Evolutionary conservation across 1,140 invertebrate species (phyloP).

Genomic region (Hylyphantes graminicola): DNA sequence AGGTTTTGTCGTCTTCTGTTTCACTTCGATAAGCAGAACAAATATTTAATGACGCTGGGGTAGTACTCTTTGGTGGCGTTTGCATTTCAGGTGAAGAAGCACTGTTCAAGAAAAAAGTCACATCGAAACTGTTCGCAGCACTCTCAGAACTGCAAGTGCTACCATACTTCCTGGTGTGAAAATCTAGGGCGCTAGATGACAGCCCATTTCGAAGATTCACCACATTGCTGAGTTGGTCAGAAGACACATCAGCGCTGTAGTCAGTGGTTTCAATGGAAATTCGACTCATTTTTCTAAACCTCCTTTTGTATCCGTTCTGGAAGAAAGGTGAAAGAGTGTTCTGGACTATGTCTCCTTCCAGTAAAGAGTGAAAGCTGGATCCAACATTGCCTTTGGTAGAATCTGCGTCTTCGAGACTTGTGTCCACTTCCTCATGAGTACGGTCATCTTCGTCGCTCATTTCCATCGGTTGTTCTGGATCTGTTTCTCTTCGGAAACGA

Average conservation of each 20-base stretch:
- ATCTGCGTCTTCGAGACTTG: slow-evolving; percentile 59
- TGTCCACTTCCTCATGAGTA: slow-evolving; percentile 49
- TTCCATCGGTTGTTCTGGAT: slow-evolving; percentile 63
- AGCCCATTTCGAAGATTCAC: slow-evolving; percentile 44
- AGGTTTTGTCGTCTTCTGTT: slow-evolving; percentile 58
- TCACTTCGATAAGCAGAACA: slow-evolving; percentile 46
- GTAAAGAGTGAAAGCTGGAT: slow-evolving; percentile 57
- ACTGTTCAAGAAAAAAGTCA: slow-evolving; percentile 63
- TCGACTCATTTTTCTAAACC: slow-evolving; percentile 59
- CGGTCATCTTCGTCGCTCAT: slow-evolving; percentile 58
- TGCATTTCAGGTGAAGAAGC: slow-evolving; percentile 50
- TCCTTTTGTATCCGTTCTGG: slow-evolving; percentile 46
- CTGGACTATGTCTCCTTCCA: slow-evolving; percentile 59
- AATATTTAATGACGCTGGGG: slow-evolving; percentile 43
- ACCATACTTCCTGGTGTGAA: slow-evolving; percentile 60
- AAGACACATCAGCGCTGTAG: slow-evolving; percentile 60
- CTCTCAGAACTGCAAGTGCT: slow-evolving; percentile 67
- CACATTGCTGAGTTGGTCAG: slow-evolving; percentile 58
- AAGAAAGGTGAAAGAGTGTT: slow-evolving; percentile 61
- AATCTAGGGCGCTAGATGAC: slow-evolving; percentile 53
- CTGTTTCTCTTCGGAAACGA: slow-evolving; percentile 75
- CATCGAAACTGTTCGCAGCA: slow-evolving; percentile 66
- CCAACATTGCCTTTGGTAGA: slow-evolving; percentile 61
- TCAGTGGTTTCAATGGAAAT: slow-evolving; percentile 58
- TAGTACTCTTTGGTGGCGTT: slow-evolving; percentile 34